These are phyloP conservation scores for Anarsia innoxiella DNA, from an alignment of 2,888 invertebrate species.

Conservation along the genomic window DNA sequence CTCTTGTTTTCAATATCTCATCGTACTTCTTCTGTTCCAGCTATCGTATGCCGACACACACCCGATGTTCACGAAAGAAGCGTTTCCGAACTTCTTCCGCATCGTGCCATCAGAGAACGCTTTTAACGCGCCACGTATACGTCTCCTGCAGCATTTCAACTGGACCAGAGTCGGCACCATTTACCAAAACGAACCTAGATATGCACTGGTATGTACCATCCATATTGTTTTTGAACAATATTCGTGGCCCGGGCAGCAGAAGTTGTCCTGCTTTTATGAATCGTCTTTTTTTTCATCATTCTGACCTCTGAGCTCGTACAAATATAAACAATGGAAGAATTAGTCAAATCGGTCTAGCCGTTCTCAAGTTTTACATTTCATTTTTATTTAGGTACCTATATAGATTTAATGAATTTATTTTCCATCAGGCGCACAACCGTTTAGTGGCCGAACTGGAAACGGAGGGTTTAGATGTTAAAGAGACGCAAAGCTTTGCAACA, in stretches of 20 bases:
- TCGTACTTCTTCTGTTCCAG: too few species aligned
- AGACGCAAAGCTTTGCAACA: slow-evolving; percentile 93
- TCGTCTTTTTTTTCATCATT: too few species aligned
- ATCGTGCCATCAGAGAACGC: slow-evolving; percentile 98
- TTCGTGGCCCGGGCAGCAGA: too few species aligned
- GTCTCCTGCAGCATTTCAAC: slow-evolving; percentile 92
- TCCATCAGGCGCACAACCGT: slow-evolving; percentile 86
- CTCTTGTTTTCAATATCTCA: too few species aligned
- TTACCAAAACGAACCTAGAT: slow-evolving; percentile 96
- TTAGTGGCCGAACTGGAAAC: slow-evolving; percentile 90
- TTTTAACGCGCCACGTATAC: slow-evolving; percentile 93
- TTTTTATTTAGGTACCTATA: too few species aligned
- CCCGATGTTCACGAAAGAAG: slow-evolving; percentile 95
- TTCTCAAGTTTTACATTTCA: too few species aligned
- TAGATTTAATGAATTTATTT: too few species aligned
- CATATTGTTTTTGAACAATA: background rate
- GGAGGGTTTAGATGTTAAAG: slow-evolving; percentile 86
- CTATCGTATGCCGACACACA: slow-evolving; percentile 98
- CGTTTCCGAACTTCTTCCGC: slow-evolving; percentile 97
- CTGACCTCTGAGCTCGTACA: too few species aligned
- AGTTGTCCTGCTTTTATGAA: too few species aligned
- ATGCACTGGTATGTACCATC: slow-evolving; percentile 83
- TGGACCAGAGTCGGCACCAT: slow-evolving; percentile 98
- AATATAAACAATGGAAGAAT: too few species aligned
- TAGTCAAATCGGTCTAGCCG: too few species aligned